A percentile compares a stretch with the other conserved stretches of the same genome.
Conservation (phyloP, 2,113 vertebrate genomes). For the Tupaia chinensis region DNA sequence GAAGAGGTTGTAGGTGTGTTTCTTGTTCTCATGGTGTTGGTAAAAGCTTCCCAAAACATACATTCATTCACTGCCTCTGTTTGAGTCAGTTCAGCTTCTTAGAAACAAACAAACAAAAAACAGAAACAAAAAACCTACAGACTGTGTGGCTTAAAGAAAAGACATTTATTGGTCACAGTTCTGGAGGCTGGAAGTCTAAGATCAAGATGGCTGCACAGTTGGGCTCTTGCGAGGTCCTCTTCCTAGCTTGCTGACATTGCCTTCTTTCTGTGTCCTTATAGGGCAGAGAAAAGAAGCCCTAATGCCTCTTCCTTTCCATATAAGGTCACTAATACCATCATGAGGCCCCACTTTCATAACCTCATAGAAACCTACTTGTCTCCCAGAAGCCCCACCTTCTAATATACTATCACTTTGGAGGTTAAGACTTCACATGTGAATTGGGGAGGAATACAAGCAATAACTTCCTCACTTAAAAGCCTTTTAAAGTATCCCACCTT, state of each 20-base stretch:
- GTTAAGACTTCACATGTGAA: background rate
- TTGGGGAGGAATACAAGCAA: background rate
- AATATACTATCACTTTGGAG: background rate
- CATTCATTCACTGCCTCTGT: background rate
- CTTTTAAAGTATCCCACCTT: background rate
- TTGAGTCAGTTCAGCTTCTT: background rate
- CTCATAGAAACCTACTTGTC: background rate
- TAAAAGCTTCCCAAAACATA: background rate
- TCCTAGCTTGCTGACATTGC: background rate
- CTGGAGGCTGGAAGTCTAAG: background rate
- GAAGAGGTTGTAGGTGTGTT: background rate
- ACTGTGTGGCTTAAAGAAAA: background rate
- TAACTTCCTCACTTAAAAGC: background rate
- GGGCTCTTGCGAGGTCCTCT: background rate
- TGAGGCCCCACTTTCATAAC: background rate
- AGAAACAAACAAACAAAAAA: background rate
- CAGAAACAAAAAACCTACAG: too few species aligned
- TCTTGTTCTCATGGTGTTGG: background rate
- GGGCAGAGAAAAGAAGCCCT: background rate
- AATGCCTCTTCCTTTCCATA: background rate
- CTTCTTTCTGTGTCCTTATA: background rate
- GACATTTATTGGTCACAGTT: background rate
- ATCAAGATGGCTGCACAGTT: too few species aligned
- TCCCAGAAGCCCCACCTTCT: background rate
- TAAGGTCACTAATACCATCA: background rate